A percentile compares a stretch with the other conserved stretches of the same genome.
Evolutionary conservation across 2,888 invertebrate genomes (phyloP).

Genomic region (Nemotelus nigrinus): DNA sequence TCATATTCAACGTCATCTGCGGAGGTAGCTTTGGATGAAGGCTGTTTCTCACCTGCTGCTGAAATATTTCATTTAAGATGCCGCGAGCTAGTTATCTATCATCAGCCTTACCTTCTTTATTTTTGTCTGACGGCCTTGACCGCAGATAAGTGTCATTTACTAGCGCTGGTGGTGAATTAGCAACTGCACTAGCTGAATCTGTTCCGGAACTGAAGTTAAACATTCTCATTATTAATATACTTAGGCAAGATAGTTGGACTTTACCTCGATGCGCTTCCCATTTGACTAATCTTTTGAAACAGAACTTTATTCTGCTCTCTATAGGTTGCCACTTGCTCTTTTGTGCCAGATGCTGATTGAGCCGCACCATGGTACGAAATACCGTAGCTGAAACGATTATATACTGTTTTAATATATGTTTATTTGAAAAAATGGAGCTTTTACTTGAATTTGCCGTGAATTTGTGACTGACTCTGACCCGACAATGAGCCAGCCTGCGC

Average conservation of each 20-base stretch:
- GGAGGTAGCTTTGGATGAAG: constrained; percentile 59
- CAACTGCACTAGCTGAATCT: constrained; percentile 33
- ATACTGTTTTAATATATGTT: not conserved
- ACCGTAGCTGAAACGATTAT: constrained; percentile 68
- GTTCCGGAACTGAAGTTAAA: constrained; percentile 22
- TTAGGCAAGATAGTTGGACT: not conserved
- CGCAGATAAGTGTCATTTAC: constrained; percentile 32
- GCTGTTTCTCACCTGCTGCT: constrained; percentile 8
- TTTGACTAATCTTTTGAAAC: constrained; percentile 73
- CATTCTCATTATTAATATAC: not conserved
- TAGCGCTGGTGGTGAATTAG: constrained; percentile 26
- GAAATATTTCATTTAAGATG: not conserved
- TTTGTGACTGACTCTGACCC: constrained; percentile 84
- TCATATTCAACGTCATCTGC: constrained; percentile 62
- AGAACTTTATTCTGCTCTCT: constrained; percentile 74
- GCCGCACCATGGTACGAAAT: constrained; percentile 83
- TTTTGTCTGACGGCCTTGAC: constrained; percentile 27
- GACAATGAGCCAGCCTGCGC: constrained; percentile 79
- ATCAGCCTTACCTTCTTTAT: constrained; percentile 21
- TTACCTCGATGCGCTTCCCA: constrained; percentile 60
- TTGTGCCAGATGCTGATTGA: constrained; percentile 81
- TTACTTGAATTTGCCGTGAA: constrained; percentile 77
- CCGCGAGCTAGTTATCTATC: no score
- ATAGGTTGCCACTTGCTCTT: constrained; percentile 69
- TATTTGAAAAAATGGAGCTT: not conserved